Base-by-base conservation (phyloP, 92 coral and sea anemone species). In the Hydrozoanthus gracilis region DNA sequence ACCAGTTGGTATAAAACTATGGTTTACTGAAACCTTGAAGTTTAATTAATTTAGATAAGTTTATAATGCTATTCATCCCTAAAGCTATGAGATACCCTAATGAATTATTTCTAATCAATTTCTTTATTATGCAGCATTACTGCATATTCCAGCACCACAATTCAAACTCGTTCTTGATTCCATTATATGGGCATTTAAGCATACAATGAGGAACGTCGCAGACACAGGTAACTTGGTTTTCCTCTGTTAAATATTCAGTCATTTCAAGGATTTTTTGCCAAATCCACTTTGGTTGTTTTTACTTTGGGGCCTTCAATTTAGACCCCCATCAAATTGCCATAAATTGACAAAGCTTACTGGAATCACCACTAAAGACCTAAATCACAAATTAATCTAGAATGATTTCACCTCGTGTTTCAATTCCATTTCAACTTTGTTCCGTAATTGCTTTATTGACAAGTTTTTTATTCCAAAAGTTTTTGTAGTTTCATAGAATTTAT, bases 141-240 rank as follows among this genome's bases (percentile, higher is more conserved):
- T 96, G 45, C 86, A 89, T 84, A 92, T 96, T 18, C 97, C 98
- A 9, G 92, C 99, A 45, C 95, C 92, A 56, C 99, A 96, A 90
- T 96, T 96, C 87, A 96, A 96, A 82, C 91, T 96, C 70, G 99
- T 96, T 35, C 77, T 96, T 48, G 99, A 96, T 82, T 96, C 99
- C 78, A 96, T 96, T 58, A 92, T 96, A 17, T 96, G 99, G 99
- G 99, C 99, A 9, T 96, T 96, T 82, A 96, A 96, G 72, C 99
- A 96, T 83, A 96, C 99, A 70, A 96, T 96, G 99, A 90, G 99
- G 80, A 96, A 96, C 80, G 99, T 96, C 3, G 99, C 99, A 0
- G 99, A 96, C 84, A 97, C 98, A 71, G 99, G 99, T 95, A 61
- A 51, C 44, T 2, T 12, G 54, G 39, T 8, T 52, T 51, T 17